phyloP scores from a whole-genome alignment of 2,113 vertebrate species.

The Gymnorhina tibicen region DNA sequence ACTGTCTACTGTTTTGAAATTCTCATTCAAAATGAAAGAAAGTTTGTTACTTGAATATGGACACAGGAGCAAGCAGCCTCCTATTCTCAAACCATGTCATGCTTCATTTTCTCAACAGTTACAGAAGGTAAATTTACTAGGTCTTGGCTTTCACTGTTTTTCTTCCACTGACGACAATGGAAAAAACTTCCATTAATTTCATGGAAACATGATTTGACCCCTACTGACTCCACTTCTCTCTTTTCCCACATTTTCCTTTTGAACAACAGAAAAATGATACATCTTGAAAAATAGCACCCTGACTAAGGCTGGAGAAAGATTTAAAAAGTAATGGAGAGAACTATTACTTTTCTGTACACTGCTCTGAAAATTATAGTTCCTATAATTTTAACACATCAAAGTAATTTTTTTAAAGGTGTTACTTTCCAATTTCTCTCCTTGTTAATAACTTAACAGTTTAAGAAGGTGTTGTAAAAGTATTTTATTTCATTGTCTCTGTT shows the following conservation, averaged over 20 bases:
- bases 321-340: neutral
- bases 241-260: neutral
- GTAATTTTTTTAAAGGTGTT: neutral
- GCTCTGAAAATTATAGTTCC: neutral
- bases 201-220: neutral
- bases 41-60: neutral
- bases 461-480: neutral
- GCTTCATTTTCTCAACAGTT: neutral
- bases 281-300: neutral
- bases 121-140: neutral
- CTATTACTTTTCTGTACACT: neutral
- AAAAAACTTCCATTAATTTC: neutral
- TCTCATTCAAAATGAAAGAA: neutral
- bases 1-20: neutral
- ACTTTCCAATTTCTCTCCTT: neutral
- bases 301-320: neutral
- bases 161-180: neutral
- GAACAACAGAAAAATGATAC: neutral
- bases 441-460: slow-evolving; percentile 19
- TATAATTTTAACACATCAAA: neutral
- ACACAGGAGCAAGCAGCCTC: neutral
- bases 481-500: neutral
- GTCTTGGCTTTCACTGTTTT: neutral
- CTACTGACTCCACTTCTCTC: neutral
- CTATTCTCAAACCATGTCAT: neutral